Evolutionary conservation across 92 coral and sea anemone genomes (phyloP).

Genomic region (Porites lobata): DNA sequence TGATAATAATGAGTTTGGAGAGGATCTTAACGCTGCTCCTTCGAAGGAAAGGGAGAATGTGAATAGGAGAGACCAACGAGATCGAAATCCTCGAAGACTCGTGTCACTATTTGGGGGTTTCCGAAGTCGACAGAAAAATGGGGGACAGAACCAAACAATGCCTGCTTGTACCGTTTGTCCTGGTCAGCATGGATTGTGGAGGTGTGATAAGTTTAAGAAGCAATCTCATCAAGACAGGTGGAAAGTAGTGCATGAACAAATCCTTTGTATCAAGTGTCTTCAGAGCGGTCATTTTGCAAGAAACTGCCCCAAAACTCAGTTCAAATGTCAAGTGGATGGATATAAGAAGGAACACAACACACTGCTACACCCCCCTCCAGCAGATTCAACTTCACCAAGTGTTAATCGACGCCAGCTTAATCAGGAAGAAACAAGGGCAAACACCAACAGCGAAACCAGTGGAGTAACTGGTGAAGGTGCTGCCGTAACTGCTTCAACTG

Average conservation of each 20-base stretch:
- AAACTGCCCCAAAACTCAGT: too few relatives aligned
- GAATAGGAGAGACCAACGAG: conserved; percentile 20
- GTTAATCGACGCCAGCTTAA: background rate
- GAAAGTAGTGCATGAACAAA: too few relatives aligned
- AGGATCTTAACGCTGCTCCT: conserved; percentile 36
- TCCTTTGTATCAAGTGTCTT: too few relatives aligned
- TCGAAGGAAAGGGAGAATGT: conserved; percentile 20
- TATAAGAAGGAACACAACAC: too few relatives aligned
- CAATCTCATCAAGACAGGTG: too few relatives aligned
- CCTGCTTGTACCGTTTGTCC: conserved; percentile 49
- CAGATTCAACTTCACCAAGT: too few relatives aligned
- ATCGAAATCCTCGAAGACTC: background rate
- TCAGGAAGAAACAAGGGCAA: background rate
- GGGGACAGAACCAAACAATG: conserved; percentile 9
- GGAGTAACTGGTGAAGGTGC: background rate
- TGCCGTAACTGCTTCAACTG: conserved; percentile 51
- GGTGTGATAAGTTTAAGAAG: conserved; percentile 63
- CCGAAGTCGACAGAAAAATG: background rate
- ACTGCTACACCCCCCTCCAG: too few relatives aligned
- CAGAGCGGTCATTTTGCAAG: too few relatives aligned
- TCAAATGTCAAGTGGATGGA: too few relatives aligned
- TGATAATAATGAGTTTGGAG: conserved; percentile 79
- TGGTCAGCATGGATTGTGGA: conserved; percentile 70
- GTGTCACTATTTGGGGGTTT: conserved; percentile 17
- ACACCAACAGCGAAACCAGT: background rate